A percentile compares a stretch with the other conserved stretches of the same genome.
Evolutionary conservation across 2,888 invertebrate genomes (phyloP).

Genomic region (Xestia ashworthii): DNA sequence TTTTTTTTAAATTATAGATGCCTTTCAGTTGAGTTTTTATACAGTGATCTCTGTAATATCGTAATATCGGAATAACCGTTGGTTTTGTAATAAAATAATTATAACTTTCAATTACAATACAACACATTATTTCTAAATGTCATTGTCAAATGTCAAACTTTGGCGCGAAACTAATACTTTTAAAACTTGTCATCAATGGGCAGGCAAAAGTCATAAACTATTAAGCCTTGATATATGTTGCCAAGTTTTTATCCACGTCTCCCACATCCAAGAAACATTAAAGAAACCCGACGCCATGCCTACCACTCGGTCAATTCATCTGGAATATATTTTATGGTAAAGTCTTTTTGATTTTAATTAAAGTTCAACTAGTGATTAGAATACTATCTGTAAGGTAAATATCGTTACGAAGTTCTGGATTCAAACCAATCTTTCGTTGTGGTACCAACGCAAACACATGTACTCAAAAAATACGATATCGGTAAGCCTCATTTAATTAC

Average conservation of each 20-base stretch:
- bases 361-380: background rate
- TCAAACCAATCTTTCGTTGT: background rate
- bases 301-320: background rate
- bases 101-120: background rate
- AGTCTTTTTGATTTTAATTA: background rate
- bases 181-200: background rate
- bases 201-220: background rate
- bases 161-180: conserved; percentile 47
- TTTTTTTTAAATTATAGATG: background rate
- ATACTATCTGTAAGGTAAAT: background rate
- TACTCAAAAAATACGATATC: background rate
- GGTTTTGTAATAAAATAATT: background rate
- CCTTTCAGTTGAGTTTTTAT: background rate
- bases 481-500: conserved; percentile 19
- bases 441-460: background rate
- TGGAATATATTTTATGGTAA: background rate
- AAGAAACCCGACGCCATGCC: background rate
- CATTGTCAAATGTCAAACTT: conserved; percentile 53
- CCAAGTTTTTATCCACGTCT: conserved; percentile 10
- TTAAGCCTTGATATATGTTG: conserved; percentile 1
- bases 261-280: conserved; percentile 7
- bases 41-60: background rate
- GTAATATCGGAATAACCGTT: background rate
- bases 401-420: background rate
- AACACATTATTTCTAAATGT: conserved; percentile 8